phyloP scores from a whole-genome alignment of 1,140 invertebrate genomes.

The Armadillidium nasatum region DNA sequence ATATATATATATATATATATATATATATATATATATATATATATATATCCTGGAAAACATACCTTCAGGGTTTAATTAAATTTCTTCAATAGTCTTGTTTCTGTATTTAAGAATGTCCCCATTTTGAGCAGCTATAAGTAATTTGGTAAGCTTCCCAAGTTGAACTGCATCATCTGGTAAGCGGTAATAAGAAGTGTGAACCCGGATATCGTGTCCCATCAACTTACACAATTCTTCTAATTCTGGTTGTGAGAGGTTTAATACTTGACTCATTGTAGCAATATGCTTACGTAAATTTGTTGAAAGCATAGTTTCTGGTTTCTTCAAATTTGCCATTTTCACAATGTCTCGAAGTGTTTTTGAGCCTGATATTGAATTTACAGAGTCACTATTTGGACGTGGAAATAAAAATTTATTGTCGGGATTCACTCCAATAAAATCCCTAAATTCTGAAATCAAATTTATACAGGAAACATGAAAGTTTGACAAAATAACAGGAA shows the following conservation, averaged over 20 bases:
- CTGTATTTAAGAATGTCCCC: background rate
- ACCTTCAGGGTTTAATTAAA: background rate
- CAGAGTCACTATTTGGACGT: background rate
- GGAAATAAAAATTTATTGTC: background rate
- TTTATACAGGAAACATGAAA: background rate
- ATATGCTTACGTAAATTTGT: conserved; percentile 17
- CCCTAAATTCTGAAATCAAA: background rate
- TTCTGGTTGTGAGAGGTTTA: background rate
- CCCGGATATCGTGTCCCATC: background rate
- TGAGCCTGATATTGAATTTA: background rate
- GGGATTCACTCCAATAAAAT: background rate
- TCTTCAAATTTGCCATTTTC: background rate
- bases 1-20: too few species aligned
- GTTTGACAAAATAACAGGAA: conserved; percentile 1
- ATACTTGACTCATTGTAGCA: conserved; percentile 7
- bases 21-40: too few species aligned
- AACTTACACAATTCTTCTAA: background rate
- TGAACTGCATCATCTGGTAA: conserved; percentile 2
- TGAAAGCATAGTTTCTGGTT: conserved; percentile 7
- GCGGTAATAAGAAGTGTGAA: background rate
- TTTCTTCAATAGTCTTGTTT: background rate
- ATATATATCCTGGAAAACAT: background rate
- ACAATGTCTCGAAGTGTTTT: background rate
- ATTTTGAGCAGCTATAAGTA: background rate
- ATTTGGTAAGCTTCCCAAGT: background rate